Conservation (phyloP, 2,113 vertebrate species). For the Hippocampus guttulatus region DNA sequence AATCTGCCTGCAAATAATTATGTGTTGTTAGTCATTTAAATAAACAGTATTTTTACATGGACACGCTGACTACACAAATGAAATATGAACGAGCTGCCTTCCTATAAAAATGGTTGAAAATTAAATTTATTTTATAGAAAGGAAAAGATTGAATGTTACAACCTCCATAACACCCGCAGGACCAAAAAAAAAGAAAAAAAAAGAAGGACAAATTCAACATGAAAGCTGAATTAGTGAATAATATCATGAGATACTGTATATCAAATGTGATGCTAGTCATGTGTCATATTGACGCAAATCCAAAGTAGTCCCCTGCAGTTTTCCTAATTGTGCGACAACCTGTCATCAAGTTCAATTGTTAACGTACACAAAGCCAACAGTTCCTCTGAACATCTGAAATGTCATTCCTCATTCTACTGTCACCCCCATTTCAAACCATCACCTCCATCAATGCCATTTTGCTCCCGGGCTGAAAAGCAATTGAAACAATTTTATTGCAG, state of each 20-base stretch:
- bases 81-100: too few species aligned
- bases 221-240: slow-evolving; percentile 21
- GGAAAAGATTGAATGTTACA: not conserved
- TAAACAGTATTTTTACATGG: not conserved
- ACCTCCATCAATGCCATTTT: slow-evolving; percentile 66
- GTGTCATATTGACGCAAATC: slow-evolving; percentile 26
- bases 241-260: not conserved
- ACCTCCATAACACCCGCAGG: not conserved
- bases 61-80: not conserved
- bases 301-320: slow-evolving; percentile 26
- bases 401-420: slow-evolving; percentile 53
- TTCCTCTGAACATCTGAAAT: slow-evolving; percentile 46
- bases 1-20: too few species aligned
- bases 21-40: too few species aligned
- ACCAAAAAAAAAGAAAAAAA: not conserved
- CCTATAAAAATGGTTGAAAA: too few species aligned
- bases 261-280: not conserved
- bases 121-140: not conserved
- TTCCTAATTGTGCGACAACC: slow-evolving; percentile 29
- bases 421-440: slow-evolving; percentile 65
- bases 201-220: not conserved
- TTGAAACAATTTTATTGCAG: slow-evolving; percentile 72
- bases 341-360: slow-evolving; percentile 37
- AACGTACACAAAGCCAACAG: slow-evolving; percentile 12
- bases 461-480: slow-evolving; percentile 71